These are phyloP conservation scores for Thumatha senex DNA, from an alignment of 2,888 invertebrate genomes.

Conservation along the genomic window DNA sequence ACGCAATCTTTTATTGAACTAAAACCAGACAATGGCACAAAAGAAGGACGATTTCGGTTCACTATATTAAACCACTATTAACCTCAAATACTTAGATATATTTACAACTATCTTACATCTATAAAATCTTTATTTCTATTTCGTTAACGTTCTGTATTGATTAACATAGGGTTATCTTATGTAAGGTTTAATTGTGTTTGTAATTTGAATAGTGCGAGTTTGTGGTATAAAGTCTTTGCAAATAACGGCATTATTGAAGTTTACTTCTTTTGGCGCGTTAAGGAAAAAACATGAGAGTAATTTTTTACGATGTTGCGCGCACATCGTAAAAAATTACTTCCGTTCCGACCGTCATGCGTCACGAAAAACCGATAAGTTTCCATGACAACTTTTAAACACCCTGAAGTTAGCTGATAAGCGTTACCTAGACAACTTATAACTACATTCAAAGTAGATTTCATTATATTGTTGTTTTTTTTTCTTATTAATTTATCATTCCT, in stretches of 20 bases:
- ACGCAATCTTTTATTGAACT: conserved; percentile 67
- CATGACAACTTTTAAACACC: no score
- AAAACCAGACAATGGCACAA: conserved; percentile 72
- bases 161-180: conserved; percentile 2
- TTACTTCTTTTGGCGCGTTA: background rate
- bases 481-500: no score
- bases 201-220: conserved; percentile 22
- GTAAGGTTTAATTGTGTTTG: conserved; percentile 1
- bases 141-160: conserved; percentile 13
- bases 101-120: background rate
- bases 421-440: no score
- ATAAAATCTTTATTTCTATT: background rate
- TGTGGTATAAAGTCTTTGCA: conserved; percentile 45
- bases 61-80: conserved; percentile 77
- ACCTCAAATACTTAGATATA: conserved; percentile 28
- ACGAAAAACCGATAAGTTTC: no score
- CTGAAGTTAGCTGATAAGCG: no score
- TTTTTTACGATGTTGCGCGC: no score
- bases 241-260: conserved; percentile 47
- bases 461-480: no score
- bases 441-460: no score
- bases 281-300: no score
- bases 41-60: conserved; percentile 77
- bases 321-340: no score
- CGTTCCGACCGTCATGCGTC: no score